Conservation (phyloP, 2,113 vertebrate genomes). For the Naja naja region DNA sequence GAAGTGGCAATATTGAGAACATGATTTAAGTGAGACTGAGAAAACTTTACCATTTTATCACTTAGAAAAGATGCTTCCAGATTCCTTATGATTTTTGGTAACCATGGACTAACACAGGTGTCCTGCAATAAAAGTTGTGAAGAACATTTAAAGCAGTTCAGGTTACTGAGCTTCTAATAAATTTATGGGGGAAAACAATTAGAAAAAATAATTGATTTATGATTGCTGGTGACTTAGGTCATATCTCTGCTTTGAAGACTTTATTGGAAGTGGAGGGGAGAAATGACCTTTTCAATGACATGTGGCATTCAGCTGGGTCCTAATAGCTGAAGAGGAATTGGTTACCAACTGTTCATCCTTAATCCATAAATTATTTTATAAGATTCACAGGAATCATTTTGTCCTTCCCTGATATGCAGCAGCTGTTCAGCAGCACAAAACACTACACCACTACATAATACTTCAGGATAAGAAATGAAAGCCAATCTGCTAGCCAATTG, state of each 20-base stretch:
- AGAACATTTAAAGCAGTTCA: neutral
- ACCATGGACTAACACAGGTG: neutral
- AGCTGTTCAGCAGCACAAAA: slow-evolving; percentile 38
- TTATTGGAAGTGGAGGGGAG: neutral
- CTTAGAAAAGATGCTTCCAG: neutral
- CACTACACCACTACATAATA: neutral
- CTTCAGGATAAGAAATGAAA: slow-evolving; percentile 26
- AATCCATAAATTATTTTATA: slow-evolving; percentile 52
- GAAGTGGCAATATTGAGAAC: neutral
- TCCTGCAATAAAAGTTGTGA: neutral
- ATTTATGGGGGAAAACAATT: neutral
- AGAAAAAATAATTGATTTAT: neutral
- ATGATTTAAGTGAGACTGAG: neutral
- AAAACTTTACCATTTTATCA: neutral
- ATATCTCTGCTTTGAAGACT: neutral
- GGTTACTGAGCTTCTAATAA: fast-evolving
- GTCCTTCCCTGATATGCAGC: slow-evolving; percentile 49
- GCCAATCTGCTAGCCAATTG: neutral
- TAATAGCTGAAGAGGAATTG: slow-evolving; percentile 26
- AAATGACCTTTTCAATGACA: slow-evolving; percentile 35
- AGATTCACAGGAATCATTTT: slow-evolving; percentile 58
- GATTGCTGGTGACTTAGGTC: neutral
- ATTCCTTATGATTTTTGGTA: neutral
- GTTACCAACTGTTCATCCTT: slow-evolving; percentile 28
- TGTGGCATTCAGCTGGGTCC: neutral